phyloP scores from a whole-genome alignment of 1,140 invertebrate genomes.

The Temnothorax nylanderi region DNA sequence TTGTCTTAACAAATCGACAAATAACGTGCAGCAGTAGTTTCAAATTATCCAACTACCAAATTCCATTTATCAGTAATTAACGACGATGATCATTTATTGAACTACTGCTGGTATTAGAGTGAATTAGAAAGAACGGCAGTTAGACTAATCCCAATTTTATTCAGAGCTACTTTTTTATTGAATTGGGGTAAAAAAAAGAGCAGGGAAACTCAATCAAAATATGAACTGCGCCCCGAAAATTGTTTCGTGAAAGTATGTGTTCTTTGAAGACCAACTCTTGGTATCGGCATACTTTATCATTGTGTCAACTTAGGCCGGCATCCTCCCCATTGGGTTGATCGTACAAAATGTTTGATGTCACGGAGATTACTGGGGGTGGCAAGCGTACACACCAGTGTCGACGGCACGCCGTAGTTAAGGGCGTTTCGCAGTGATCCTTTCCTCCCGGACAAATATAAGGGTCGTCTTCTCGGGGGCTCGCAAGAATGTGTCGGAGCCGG shows the following conservation, averaged over 20 bases:
- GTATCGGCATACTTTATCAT: conserved; percentile 50
- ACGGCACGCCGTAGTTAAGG: conserved; percentile 49
- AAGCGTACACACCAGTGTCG: conserved; percentile 44
- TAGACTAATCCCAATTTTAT: neutral
- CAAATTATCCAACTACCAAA: neutral
- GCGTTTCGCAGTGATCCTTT: conserved; percentile 57
- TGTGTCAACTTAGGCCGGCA: conserved; percentile 32
- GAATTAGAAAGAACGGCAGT: neutral
- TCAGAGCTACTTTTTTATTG: neutral
- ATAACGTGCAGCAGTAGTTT: neutral
- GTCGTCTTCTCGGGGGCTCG: conserved; percentile 47
- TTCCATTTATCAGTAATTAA: neutral
- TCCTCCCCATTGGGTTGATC: conserved; percentile 29
- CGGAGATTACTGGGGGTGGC: conserved; percentile 49
- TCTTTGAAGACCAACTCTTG: conserved; percentile 28
- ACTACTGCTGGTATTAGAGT: neutral
- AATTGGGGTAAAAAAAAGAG: neutral
- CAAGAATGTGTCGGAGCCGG: conserved; percentile 37
- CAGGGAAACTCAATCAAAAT: neutral
- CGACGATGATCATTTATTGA: neutral
- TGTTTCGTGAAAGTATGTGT: neutral
- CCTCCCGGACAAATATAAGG: conserved; percentile 53
- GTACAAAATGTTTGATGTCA: conserved; percentile 56
- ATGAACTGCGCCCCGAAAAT: conserved; percentile 13
- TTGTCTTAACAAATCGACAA: neutral